Percentiles rank a stretch among this genome's conserved stretches.
Evolutionary conservation across 2,797 vertebrate genomes (phyloP).

Genomic region (Yasuhikotakia modesta): DNA sequence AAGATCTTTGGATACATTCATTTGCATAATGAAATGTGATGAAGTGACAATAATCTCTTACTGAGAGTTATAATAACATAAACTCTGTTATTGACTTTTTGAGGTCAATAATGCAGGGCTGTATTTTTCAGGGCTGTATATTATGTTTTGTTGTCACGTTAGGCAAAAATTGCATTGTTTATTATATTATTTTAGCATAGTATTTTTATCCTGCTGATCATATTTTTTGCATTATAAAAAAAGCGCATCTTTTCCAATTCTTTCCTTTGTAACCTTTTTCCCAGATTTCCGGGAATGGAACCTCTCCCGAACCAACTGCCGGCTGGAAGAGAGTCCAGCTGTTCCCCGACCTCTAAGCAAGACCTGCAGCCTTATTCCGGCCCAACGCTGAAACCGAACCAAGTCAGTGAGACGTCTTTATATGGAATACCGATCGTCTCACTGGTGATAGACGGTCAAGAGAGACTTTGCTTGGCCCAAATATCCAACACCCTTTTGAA

Average conservation of each 20-base stretch:
- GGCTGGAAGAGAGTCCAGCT: conserved; percentile 87
- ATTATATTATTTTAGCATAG: neutral
- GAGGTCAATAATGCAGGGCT: neutral
- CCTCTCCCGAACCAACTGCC: conserved; percentile 84
- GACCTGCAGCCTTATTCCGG: conserved; percentile 87
- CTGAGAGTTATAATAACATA: no score
- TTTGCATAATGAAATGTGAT: neutral
- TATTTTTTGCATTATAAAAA: no score
- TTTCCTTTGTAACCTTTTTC: conserved; percentile 55
- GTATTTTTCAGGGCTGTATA: neutral
- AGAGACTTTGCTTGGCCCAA: conserved; percentile 90
- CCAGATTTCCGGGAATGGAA: conserved; percentile 87
- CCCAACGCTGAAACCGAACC: conserved; percentile 90
- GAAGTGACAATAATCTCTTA: no score
- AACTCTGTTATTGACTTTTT: neutral
- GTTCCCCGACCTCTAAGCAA: conserved; percentile 89
- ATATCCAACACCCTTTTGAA: conserved; percentile 91
- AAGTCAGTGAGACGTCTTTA: conserved; percentile 92
- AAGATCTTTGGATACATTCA: conserved; percentile 4
- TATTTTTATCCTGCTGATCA: no score
- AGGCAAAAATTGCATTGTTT: no score
- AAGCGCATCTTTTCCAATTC: neutral
- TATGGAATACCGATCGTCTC: conserved; percentile 97
- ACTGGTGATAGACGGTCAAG: conserved; percentile 95
- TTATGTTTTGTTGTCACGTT: neutral